Conservation (phyloP, 2,797 vertebrate genomes). For the Enteromius argenteus region DNA sequence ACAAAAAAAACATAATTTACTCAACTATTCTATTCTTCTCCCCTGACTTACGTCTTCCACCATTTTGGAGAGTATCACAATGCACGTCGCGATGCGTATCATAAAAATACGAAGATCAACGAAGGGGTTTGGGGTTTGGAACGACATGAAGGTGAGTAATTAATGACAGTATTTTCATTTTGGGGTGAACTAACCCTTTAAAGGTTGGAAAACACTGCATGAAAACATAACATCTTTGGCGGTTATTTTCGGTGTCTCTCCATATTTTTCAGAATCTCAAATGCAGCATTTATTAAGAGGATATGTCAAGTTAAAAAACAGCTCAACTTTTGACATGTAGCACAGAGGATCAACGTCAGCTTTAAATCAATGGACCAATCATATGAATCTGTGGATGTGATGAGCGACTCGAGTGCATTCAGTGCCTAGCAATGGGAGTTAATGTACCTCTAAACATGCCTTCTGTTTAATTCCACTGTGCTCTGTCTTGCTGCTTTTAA, state of each 20-base stretch:
- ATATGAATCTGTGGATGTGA: background rate
- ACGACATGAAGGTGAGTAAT: background rate
- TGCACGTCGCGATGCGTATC: too few relatives aligned
- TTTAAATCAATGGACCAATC: background rate
- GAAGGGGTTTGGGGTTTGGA: too few relatives aligned
- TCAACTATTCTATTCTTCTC: too few relatives aligned
- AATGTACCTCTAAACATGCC: conserved; percentile 6
- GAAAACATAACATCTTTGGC: background rate
- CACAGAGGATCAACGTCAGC: background rate
- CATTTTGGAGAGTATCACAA: too few relatives aligned
- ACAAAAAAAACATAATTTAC: too few relatives aligned
- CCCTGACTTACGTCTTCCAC: too few relatives aligned
- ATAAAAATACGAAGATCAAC: too few relatives aligned
- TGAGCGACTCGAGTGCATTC: background rate
- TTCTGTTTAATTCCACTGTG: background rate
- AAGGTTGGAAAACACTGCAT: background rate
- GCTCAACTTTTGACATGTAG: background rate
- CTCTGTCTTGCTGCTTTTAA: background rate
- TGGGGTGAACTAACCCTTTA: background rate
- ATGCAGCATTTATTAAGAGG: background rate
- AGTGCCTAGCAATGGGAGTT: background rate
- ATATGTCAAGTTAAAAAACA: background rate
- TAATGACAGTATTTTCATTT: background rate
- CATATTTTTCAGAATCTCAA: background rate
- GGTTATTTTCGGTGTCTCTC: background rate